phyloP scores from a whole-genome alignment of 2,797 vertebrate species.

The Arremon brunneinucha region DNA sequence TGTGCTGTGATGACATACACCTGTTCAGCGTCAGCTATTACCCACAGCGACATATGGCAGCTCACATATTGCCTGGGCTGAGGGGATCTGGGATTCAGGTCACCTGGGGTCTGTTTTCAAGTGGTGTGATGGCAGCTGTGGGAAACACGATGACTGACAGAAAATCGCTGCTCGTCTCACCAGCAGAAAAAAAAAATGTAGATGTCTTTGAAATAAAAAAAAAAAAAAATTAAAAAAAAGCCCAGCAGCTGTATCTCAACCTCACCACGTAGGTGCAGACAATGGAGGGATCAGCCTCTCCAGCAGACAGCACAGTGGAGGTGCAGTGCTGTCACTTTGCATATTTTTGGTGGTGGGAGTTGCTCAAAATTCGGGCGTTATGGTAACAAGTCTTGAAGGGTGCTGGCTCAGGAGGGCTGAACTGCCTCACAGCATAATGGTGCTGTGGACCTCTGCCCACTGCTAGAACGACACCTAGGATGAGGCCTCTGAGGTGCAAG shows the following conservation, averaged over 20 bases:
- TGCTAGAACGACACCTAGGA: not conserved
- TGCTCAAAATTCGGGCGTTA: not conserved
- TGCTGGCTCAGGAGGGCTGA: not conserved
- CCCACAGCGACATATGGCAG: constrained; percentile 73
- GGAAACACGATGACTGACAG: constrained; percentile 70
- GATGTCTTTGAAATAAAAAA: constrained; percentile 4
- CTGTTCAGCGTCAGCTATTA: constrained; percentile 74
- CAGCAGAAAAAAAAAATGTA: constrained; percentile 35
- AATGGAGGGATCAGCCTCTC: not conserved
- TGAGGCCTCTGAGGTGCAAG: not conserved
- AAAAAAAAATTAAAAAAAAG: not conserved
- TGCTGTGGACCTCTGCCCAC: not conserved
- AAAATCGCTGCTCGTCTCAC: constrained; percentile 55
- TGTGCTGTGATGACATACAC: constrained; percentile 70
- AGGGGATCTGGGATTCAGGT: constrained; percentile 64
- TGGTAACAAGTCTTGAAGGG: not conserved
- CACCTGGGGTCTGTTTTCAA: constrained; percentile 78
- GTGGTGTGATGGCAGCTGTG: constrained; percentile 73
- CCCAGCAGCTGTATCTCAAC: constrained; percentile 35
- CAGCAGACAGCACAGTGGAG: not conserved
- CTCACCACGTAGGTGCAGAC: not conserved
- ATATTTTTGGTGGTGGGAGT: not conserved
- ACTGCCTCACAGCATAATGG: not conserved
- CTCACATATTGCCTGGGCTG: constrained; percentile 67
- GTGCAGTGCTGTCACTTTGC: not conserved